Conservation (phyloP, 2,888 invertebrate species). For the Icerya purchasi region DNA sequence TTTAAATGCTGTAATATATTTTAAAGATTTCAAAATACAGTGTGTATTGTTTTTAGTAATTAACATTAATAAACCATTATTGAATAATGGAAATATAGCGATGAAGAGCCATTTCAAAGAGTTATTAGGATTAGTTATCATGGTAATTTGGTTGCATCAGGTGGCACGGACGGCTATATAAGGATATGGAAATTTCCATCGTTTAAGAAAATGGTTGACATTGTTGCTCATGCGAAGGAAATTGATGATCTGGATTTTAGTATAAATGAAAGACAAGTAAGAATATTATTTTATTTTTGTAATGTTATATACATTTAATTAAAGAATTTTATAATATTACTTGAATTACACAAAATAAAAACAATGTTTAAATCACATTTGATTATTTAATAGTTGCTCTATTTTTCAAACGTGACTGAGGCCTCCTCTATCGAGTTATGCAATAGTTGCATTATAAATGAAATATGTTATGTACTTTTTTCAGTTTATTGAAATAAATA, state of each 20-base stretch:
- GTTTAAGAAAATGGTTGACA: constrained; percentile 42
- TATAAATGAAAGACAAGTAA: constrained; percentile 38
- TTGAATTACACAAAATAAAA: too few species aligned
- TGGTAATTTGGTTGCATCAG: constrained; percentile 66
- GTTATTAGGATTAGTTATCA: constrained; percentile 58
- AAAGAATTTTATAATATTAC: too few species aligned
- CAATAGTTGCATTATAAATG: too few species aligned
- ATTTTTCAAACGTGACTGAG: too few species aligned
- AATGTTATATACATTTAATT: not conserved
- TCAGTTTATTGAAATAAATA: too few species aligned
- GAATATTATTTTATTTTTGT: constrained; percentile 3
- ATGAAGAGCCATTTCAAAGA: constrained; percentile 59
- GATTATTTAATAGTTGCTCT: too few species aligned
- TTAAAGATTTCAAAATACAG: constrained; percentile 2
- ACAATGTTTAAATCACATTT: too few species aligned
- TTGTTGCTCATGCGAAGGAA: constrained; percentile 62
- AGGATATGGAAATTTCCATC: constrained; percentile 76
- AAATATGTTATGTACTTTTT: too few species aligned
- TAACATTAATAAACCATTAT: not conserved
- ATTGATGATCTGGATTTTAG: constrained; percentile 87
- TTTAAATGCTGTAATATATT: constrained; percentile 6
- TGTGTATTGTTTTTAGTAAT: constrained; percentile 8
- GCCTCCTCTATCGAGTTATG: too few species aligned
- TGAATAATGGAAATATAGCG: constrained; percentile 10
- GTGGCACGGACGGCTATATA: constrained; percentile 71